These are phyloP conservation scores for Brachyopa scutellaris DNA, from an alignment of 2,888 invertebrate genomes.

Conservation along the genomic window DNA sequence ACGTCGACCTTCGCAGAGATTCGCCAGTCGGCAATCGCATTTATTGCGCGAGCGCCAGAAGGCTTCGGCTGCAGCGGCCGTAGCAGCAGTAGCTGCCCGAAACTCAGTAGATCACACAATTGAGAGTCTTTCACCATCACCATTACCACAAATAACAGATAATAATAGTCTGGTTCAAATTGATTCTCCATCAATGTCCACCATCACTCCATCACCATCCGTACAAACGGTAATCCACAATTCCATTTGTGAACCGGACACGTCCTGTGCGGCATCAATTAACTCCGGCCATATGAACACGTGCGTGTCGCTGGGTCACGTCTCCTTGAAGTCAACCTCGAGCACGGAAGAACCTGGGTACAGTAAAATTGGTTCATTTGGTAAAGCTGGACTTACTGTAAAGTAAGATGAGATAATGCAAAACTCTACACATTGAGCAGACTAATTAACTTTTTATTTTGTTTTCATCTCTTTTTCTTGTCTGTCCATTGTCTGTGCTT, in stretches of 20 bases:
- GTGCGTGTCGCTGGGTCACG: conserved; percentile 80
- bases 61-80: conserved; percentile 79
- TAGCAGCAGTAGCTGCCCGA: conserved; percentile 78
- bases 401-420: conserved; percentile 76
- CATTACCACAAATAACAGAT: conserved; percentile 73
- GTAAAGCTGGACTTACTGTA: conserved; percentile 82
- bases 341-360: conserved; percentile 81
- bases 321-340: conserved; percentile 81
- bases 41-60: conserved; percentile 90
- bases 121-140: conserved; percentile 76
- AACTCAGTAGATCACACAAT: conserved; percentile 77
- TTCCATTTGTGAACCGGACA: conserved; percentile 76
- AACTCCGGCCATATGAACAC: conserved; percentile 78
- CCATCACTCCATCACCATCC: conserved; percentile 80
- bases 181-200: conserved; percentile 74
- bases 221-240: conserved; percentile 81
- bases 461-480: conserved; percentile 10
- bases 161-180: conserved; percentile 69
- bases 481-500: conserved; percentile 13
- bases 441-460: conserved; percentile 23
- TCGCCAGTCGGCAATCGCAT: conserved; percentile 95
- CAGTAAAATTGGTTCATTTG: conserved; percentile 81
- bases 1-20: conserved; percentile 97
- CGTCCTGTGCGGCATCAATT: conserved; percentile 77
- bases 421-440: conserved; percentile 29